phyloP scores from a whole-genome alignment of 2,797 vertebrate species.

The Hypotaenidia philippensis region DNA sequence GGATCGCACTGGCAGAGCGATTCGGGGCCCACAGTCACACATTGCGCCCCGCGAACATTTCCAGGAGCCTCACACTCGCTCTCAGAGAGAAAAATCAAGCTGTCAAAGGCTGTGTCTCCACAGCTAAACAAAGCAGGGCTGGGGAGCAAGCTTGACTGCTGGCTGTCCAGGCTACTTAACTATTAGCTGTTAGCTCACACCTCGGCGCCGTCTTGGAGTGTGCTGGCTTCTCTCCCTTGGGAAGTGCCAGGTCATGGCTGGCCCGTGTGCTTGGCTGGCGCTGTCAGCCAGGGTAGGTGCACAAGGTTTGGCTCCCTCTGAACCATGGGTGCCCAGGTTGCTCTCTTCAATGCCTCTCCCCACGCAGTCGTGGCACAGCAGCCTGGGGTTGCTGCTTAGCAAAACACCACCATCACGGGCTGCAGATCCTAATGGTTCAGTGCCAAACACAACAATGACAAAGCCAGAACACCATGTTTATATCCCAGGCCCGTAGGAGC shows the following conservation, averaged over 20 bases:
- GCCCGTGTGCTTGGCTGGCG: rapidly evolving
- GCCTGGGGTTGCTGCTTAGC: background rate
- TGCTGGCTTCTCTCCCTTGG: background rate
- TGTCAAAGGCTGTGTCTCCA: background rate
- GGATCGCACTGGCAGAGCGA: background rate
- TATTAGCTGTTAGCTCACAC: background rate
- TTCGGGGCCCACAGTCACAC: background rate
- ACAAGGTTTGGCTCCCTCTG: background rate
- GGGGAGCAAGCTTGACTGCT: background rate
- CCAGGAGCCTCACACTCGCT: background rate
- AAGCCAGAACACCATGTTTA: background rate
- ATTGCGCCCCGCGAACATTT: rapidly evolving
- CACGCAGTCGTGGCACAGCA: background rate
- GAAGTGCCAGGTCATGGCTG: rapidly evolving
- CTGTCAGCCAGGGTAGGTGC: background rate
- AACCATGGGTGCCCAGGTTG: background rate
- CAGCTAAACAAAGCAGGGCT: background rate
- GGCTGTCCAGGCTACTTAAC: background rate
- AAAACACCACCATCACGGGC: rapidly evolving
- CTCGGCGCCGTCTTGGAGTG: rapidly evolving
- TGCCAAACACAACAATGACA: background rate
- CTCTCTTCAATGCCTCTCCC: background rate
- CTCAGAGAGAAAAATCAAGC: slow-evolving; percentile 21
- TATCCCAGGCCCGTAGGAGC: background rate
- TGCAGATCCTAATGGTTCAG: background rate